Base-by-base conservation (phyloP, 2,797 vertebrate genomes). In the Cynopterus sphinx region DNA sequence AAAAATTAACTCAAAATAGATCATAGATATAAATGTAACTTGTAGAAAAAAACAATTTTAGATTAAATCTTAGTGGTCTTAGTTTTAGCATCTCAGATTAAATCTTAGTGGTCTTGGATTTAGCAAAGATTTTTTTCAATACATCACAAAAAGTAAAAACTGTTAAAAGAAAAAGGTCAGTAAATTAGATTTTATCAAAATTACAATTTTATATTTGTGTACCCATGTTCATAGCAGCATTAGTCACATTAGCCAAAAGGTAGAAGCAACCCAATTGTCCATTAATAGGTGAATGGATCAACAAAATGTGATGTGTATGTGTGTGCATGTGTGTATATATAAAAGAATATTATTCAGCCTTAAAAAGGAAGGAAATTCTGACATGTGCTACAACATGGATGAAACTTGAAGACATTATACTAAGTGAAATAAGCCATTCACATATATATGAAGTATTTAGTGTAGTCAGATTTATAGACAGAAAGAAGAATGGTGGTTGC, bases 1-100 rank as follows among this genome's bases (percentile, higher is more conserved):
- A 96, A 88, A 77, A 85, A 55, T 74, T 75, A 85, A 87, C 21
- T 79, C 63, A 96, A 82, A 85, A 78, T 68, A 94, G 24, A 71
- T 82, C 26, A 81, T 41, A 93, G 36, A 86, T 11, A 6, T 67
- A 68, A 95, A 79, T 74, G 24, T n/a, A 86, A 90, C 26, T 79
- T 51, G 21, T 92, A 59, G 28, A 63, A 79, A 78, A 78, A 84
- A 57, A 43, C 31, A 28, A 26, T 78, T 13, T 68, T 68, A 89
- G 49, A 22, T 43, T 89, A 28, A 81, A 65, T 92, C 39, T 90
- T 75, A 79, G 9, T 53, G 55, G 63, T 39, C 19, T 51, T 77
- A 36, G 33, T 16, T 84, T 89, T 68, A 15, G 41, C 28, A 28
- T 46, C 70, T 71, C 43, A 46, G 39, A 43, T 71, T 81, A 57